Conservation (phyloP, 2,113 vertebrate genomes). For the Daboia siamensis region DNA sequence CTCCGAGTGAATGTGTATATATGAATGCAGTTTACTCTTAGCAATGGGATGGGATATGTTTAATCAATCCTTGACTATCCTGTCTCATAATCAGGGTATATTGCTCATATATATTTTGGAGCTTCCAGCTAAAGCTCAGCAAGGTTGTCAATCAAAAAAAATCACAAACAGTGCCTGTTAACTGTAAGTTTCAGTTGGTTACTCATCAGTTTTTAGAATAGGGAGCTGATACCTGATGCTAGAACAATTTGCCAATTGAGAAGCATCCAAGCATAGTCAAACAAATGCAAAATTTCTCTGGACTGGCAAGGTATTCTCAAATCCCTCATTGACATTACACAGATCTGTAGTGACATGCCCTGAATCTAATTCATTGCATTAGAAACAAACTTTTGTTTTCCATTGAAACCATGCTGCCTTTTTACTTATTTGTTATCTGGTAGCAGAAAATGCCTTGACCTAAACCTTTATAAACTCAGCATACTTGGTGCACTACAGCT, state of each 20-base stretch:
- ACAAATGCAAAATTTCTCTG: slow-evolving; percentile 32
- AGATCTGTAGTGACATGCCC: not conserved
- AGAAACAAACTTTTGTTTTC: not conserved
- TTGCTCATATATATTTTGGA: not conserved
- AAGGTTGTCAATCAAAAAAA: not conserved
- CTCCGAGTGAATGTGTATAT: not conserved
- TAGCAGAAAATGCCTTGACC: not conserved
- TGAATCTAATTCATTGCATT: not conserved
- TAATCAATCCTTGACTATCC: not conserved
- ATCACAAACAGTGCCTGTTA: not conserved
- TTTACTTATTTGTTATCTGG: not conserved
- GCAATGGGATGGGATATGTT: not conserved
- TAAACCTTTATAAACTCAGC: not conserved
- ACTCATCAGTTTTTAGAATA: not conserved
- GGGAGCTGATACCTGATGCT: slow-evolving; percentile 13
- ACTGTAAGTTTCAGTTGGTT: not conserved
- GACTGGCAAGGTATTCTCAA: slow-evolving; percentile 16
- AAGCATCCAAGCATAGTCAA: slow-evolving; percentile 37
- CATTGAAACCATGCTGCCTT: accelerated
- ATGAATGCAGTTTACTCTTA: not conserved
- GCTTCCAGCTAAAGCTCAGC: not conserved
- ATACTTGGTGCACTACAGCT: not conserved
- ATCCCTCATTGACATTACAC: slow-evolving; percentile 12
- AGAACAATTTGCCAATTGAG: not conserved
- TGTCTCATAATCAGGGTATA: not conserved